Percentiles rank a stretch among this genome's conserved stretches.
phyloP scores from a whole-genome alignment of 2,888 invertebrate genomes.

The Ophion ventricosus region DNA sequence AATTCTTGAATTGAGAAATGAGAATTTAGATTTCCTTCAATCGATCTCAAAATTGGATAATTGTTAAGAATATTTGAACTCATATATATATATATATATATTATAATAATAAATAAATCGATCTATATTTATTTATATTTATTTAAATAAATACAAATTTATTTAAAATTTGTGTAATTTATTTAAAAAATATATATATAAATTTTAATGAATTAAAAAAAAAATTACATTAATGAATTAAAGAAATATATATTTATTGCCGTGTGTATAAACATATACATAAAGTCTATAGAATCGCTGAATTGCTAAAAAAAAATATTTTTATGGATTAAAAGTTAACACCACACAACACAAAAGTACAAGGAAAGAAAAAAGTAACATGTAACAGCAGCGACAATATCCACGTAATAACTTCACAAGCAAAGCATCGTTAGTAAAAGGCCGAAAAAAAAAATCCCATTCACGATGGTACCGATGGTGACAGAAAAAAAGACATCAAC shows the following conservation, averaged over 20 bases:
- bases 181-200: not conserved
- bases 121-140: not conserved
- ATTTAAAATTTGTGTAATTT: no score
- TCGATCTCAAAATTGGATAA: not conserved
- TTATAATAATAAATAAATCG: no score
- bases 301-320: not conserved
- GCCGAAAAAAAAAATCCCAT: not conserved
- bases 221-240: not conserved
- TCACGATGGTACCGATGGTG: slow-evolving; percentile 3
- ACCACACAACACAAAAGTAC: not conserved
- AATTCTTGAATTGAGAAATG: not conserved
- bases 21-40: not conserved
- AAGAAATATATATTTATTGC: not conserved
- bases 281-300: not conserved
- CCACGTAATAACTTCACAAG: not conserved
- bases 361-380: not conserved
- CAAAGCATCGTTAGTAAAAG: slow-evolving; percentile 2
- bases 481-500: not conserved
- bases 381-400: not conserved
- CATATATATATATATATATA: no score
- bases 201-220: not conserved
- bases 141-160: not conserved
- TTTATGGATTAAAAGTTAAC: not conserved
- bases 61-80: slow-evolving; percentile 35
- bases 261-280: not conserved